A percentile compares a stretch with the other conserved stretches of the same genome.
These are phyloP conservation scores for Rhinogobio ventralis DNA, from an alignment of 2,797 vertebrate genomes.

Conservation along the genomic window DNA sequence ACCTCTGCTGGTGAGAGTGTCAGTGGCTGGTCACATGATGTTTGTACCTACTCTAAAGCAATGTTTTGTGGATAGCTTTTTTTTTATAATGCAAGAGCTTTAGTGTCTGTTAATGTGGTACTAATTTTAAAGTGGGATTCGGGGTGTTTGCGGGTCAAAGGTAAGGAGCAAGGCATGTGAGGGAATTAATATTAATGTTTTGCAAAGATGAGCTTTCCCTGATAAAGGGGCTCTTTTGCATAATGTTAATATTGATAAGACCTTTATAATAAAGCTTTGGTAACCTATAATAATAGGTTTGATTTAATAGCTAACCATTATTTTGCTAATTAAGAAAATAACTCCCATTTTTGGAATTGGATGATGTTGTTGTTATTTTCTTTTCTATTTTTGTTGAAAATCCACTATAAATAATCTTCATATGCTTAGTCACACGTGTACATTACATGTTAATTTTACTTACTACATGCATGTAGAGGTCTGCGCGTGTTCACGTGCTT, in stretches of 20 bases:
- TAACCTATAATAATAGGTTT: no score
- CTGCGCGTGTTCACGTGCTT: no score
- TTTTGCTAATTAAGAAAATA: neutral
- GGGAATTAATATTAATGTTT: conserved; percentile 11
- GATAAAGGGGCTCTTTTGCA: conserved; percentile 7
- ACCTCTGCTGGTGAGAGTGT: conserved; percentile 1
- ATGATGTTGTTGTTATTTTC: neutral
- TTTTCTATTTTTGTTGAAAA: no score
- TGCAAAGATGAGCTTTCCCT: conserved; percentile 6
- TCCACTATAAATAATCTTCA: neutral
- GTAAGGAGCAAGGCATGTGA: neutral
- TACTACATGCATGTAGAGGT: neutral
- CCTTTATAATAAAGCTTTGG: no score
- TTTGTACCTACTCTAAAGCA: neutral
- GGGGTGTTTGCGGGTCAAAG: neutral
- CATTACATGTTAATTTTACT: neutral
- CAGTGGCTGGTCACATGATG: neutral
- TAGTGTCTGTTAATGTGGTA: neutral
- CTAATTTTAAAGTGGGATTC: neutral
- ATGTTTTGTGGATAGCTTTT: neutral
- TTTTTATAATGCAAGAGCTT: neutral
- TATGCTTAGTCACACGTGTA: neutral
- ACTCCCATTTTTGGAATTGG: neutral
- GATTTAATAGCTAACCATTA: neutral
- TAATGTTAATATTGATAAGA: conserved; percentile 1